These are phyloP conservation scores for Caenorhabditis angaria DNA, from an alignment of 2,888 invertebrate species.

Conservation along the genomic window DNA sequence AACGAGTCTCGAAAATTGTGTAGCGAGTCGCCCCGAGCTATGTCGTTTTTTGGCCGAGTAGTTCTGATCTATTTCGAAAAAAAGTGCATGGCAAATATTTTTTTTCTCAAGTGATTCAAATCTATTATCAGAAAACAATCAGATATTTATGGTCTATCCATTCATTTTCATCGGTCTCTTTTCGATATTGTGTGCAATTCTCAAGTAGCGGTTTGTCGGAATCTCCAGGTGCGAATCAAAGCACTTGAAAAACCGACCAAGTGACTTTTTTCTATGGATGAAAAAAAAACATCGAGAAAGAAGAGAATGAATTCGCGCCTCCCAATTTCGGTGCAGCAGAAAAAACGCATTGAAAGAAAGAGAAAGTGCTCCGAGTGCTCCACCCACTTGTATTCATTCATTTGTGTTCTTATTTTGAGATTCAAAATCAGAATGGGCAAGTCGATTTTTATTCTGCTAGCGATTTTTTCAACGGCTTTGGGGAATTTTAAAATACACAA, in stretches of 20 bases:
- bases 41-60: too few relatives aligned
- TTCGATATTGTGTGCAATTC: constrained; percentile 1
- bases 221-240: constrained; percentile 2
- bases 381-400: neutral
- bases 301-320: neutral
- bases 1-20: too few relatives aligned
- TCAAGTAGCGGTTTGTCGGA: constrained; percentile 5
- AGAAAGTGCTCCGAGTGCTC: neutral
- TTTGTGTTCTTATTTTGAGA: neutral
- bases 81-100: neutral
- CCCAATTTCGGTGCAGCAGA: neutral
- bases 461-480: neutral
- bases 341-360: neutral
- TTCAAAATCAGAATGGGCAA: neutral
- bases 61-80: too few relatives aligned
- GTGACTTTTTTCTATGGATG: neutral
- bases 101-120: neutral
- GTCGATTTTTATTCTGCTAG: neutral
- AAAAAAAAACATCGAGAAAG: neutral
- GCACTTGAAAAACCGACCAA: neutral
- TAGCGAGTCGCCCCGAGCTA: too few relatives aligned
- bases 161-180: neutral
- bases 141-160: neutral
- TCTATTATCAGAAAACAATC: constrained; percentile 43
- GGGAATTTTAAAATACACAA: neutral